Evolutionary conservation across 1,140 invertebrate genomes (phyloP), one percentile per base, ranked within the genome.

Genomic region (Bombyx mandarina): DNA sequence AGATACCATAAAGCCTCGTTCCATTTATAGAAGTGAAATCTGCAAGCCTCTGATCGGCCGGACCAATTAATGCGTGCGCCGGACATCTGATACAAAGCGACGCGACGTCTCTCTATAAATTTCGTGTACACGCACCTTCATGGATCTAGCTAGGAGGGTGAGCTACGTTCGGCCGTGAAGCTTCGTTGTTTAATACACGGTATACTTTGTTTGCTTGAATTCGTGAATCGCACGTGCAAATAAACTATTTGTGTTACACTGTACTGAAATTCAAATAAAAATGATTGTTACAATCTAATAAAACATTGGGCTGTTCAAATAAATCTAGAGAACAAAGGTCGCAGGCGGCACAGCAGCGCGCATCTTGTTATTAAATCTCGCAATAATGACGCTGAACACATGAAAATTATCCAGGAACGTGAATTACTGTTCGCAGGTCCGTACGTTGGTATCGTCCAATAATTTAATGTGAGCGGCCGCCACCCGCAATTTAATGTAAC

Each of bases 21-120:
- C 78, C 80, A 79, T 83, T 81, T 83, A 83, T 79, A 81, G 80
- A 73, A 77, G 76, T 65, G 73, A 67, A 75, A 76, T 76, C 72
- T 67, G 59, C 59, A 52, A 45, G 49, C 43, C 35, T 18, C 63
- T 61, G 69, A 75, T 75, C 68, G 73, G 66, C 64, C 61, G 63
- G 57, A 76, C 79, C 79, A 82, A 82, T 82, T 82, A 82, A 82
- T 78, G 79, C 63, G 61, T 60, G 72, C 50, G 57, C 58, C 7
- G 59, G 75, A 78, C 68, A 67, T 69, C 67, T 76, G 70, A 80
- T 80, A 75, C 51, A 42, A 56, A 48, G 22, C 26, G n/a, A 44
- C 18, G 51, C 48, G 51, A 35, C 26, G 26, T 35, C 26, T 35
- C 52, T 45, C 58, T 46, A 58, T 48, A 48, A 45, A 50, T 51